Evolutionary conservation across 2,113 vertebrate species (phyloP), one percentile per base, ranked within the genome.

Genomic region (Plestiodon gilberti): DNA sequence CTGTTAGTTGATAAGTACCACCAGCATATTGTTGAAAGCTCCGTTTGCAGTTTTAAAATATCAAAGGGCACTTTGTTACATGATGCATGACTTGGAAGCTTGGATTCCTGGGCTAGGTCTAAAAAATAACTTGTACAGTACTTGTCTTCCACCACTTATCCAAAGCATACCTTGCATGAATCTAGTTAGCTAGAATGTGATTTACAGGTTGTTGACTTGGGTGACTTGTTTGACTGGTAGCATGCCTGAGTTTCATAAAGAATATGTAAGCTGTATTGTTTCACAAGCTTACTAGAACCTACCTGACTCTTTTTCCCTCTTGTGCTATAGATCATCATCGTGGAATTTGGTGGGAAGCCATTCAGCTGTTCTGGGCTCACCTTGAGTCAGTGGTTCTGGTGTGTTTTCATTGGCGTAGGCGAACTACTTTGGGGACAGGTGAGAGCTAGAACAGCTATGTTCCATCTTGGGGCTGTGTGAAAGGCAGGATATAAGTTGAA

Each of bases 391-490:
- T 99, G 99, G 99, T 94, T 99, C 90, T 99, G 99, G 98, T 99
- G 99, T 65, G 90, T 99, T 59, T 99, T 99, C 95, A 98, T 99
- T 0, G 99, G 98, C 0, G 96, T 99, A 13, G 98, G 98, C 76
- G 99, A 99, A 92, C 97, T 99, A 89, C 96, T 99, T 64, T 99
- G 99, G 99, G 99, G 98, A 87, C 99, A 99, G 98, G 99, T 99
- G 93, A 97, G 97, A 87, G 0, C 25, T 1, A 1, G 0, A 0
- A 73, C 79, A 81, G 22, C 0, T 0, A 1, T 25, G 28, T 8
- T 38, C 71, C 43, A 48, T n/a, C 43, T 48, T 8, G 4, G 43
- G 43, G 43, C 43, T 48, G 43, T 48, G 43, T 48, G 43, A 48
- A 48, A 48, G 43, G 4, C 43, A 48, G 43, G 43, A 48, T 48